A percentile compares a stretch with the other conserved stretches of the same genome.
These are phyloP conservation scores for Smithornis capensis DNA, from an alignment of 2,113 vertebrate genomes.

Conservation along the genomic window DNA sequence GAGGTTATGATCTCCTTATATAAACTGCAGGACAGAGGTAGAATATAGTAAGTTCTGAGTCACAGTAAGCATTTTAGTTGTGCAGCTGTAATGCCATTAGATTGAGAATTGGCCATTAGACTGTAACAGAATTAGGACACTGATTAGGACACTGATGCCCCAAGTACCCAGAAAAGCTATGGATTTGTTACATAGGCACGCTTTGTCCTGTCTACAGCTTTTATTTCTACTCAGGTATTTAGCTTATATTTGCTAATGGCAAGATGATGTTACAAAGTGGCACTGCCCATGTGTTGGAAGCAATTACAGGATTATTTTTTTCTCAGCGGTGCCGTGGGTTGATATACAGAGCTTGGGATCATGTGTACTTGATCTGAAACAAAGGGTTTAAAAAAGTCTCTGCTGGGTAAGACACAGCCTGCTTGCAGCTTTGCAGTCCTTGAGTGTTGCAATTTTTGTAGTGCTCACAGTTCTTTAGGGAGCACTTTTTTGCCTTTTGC, in stretches of 20 bases:
- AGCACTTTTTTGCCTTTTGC: neutral
- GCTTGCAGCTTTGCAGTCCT: neutral
- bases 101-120: neutral
- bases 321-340: neutral
- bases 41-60: neutral
- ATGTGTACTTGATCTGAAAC: neutral
- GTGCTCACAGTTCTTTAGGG: accelerated
- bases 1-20: slow-evolving; percentile 13
- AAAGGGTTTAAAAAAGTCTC: neutral
- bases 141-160: neutral
- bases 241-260: neutral
- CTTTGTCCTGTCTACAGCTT: neutral
- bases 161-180: neutral
- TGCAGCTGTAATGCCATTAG: neutral
- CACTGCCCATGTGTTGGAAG: neutral
- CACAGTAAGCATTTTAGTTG: neutral
- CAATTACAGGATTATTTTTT: neutral
- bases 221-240: neutral
- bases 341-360: neutral
- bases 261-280: neutral
- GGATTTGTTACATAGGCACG: neutral
- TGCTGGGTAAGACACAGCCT: neutral
- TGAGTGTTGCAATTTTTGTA: neutral
- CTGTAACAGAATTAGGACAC: neutral
- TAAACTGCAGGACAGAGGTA: slow-evolving; percentile 8